A percentile compares a stretch with the other conserved stretches of the same genome.
phyloP scores from a whole-genome alignment of 1,140 invertebrate species.

The Drosophila albomicans region DNA sequence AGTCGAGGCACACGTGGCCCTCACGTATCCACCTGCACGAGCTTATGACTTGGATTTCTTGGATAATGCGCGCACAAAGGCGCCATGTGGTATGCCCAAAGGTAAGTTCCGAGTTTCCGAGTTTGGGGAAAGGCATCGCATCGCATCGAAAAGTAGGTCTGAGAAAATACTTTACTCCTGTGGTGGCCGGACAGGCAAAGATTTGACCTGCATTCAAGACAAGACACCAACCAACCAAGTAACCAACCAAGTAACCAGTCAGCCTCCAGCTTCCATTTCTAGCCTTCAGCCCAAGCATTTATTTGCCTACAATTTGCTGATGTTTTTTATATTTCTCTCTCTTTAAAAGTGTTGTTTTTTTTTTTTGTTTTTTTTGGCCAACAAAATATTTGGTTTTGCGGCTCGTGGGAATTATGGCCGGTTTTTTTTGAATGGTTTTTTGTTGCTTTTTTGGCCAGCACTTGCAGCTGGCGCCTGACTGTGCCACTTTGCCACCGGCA shows the following conservation, averaged over 20 bases:
- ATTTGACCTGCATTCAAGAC: conserved; percentile 36
- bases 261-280: conserved; percentile 27
- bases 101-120: conserved; percentile 87
- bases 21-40: conserved; percentile 94
- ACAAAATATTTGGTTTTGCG: conserved; percentile 21
- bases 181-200: not conserved
- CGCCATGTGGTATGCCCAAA: conserved; percentile 98
- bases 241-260: not conserved
- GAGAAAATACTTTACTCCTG: conserved; percentile 35
- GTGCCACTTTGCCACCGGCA: conserved; percentile 24
- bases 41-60: conserved; percentile 97
- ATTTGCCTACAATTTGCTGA: conserved; percentile 43
- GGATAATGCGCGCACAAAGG: conserved; percentile 94
- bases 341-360: conserved; percentile 21
- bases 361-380: conserved; percentile 21
- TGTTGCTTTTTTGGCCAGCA: conserved; percentile 27
- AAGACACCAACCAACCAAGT: no score
- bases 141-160: conserved; percentile 33
- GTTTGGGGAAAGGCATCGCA: conserved; percentile 5
- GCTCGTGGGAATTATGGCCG: conserved; percentile 60
- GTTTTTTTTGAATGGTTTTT: conserved; percentile 39
- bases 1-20: conserved; percentile 89
- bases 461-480: conserved; percentile 48
- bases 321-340: conserved; percentile 7
- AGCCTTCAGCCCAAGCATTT: conserved; percentile 33